phyloP scores from a whole-genome alignment of 2,797 vertebrate species.

The Paramormyrops hopkinsi region DNA sequence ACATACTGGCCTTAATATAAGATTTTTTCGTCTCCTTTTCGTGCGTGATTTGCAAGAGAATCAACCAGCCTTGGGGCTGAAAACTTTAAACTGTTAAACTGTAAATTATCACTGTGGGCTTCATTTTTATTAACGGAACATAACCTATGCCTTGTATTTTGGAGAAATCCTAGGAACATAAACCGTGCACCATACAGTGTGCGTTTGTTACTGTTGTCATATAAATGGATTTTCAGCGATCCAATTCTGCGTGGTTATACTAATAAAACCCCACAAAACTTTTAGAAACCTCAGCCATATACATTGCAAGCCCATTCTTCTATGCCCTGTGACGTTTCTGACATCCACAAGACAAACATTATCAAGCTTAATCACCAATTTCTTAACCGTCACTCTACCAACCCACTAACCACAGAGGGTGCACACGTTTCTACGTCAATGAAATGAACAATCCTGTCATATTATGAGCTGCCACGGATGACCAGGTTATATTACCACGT shows the following conservation, averaged over 20 bases:
- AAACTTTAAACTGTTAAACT: neutral
- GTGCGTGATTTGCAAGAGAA: neutral
- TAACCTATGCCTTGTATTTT: neutral
- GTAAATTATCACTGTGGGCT: neutral
- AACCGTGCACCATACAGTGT: neutral
- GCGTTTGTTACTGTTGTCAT: neutral
- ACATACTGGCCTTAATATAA: neutral
- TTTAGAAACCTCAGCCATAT: neutral
- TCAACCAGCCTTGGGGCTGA: neutral
- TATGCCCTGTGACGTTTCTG: neutral
- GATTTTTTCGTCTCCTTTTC: neutral
- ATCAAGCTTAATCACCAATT: neutral
- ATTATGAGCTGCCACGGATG: neutral
- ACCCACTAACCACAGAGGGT: neutral
- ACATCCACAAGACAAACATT: neutral
- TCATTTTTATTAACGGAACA: neutral
- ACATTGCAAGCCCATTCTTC: neutral
- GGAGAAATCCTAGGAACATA: neutral
- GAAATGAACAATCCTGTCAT: neutral
- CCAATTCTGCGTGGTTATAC: neutral
- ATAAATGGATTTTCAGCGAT: neutral
- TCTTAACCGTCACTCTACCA: neutral
- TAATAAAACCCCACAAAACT: neutral
- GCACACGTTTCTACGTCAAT: neutral
- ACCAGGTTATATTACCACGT: neutral